Base-by-base conservation (phyloP, 2,113 vertebrate genomes). In the Mellivora capensis region DNA sequence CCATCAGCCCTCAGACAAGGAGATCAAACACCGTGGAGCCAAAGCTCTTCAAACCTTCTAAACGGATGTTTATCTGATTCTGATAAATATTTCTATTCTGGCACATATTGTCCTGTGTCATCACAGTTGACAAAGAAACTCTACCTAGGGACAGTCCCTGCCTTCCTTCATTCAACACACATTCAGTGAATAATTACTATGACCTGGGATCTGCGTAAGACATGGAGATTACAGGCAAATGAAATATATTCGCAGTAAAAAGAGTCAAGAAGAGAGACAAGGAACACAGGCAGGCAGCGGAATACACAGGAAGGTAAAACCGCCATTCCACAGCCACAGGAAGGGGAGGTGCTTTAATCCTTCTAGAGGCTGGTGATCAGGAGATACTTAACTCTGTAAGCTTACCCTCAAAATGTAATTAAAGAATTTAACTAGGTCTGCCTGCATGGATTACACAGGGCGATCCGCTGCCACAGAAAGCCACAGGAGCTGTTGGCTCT, bases 401-500 rank as follows among this genome's bases (percentile, higher is more conserved):
- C 52, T 84, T 72, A 52, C 12, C 62, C 62, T 92, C 76, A 52
- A 96, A 91, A 95, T 85, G 76, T 90, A 96, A 96, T 92, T 77
- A 31, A 94, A 96, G 54, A 96, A 93, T 93, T 59, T 93, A 95
- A 94, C 97, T 94, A 95, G 44, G 25, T 80, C 62, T 49, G 59
- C 72, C 82, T 84, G 37, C 20, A 83, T 0, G 0, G 64, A 93
- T 84, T 52, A 80, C 0, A 0, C 15, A 76, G 90, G 20, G 44
- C 44, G 15, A 90, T 49, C 61, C 62, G 61, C 18, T 49, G 93
- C 80, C 59, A 64, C 87, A 72, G 54, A 91, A 97, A 91, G 42
- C 29, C 0, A 0, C 23, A 14, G 87, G 88, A 67, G 44, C 18
- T 74, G 42, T 52, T 37, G 34, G 57, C 85, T 81, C 23, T 96